A percentile compares a stretch with the other conserved stretches of the same genome.
phyloP scores from a whole-genome alignment of 1,140 invertebrate genomes.

The Lordiphosa clarofinis region DNA sequence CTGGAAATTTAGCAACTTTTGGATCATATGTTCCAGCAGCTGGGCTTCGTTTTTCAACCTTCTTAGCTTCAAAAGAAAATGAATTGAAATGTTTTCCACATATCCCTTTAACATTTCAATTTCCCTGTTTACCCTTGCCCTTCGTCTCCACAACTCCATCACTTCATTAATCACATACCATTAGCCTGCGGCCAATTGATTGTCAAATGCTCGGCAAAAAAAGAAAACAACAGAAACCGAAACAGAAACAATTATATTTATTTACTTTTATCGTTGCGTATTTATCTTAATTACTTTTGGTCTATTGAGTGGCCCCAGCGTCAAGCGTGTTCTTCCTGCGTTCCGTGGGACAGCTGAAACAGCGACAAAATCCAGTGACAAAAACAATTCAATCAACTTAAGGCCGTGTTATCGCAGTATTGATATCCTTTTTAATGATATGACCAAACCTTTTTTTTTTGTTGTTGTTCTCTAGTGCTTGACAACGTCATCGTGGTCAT shows the following conservation, averaged over 20 bases:
- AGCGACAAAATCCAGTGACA: slow-evolving; percentile 27
- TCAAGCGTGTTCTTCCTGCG: slow-evolving; percentile 27
- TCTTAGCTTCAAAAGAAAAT: too few species aligned
- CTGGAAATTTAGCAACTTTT: too few species aligned
- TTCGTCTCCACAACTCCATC: slow-evolving; percentile 4
- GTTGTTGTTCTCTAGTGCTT: slow-evolving; percentile 32
- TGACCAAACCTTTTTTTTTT: slow-evolving; percentile 67
- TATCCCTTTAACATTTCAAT: too few species aligned
- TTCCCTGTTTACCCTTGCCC: too few species aligned
- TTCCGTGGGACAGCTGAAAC: slow-evolving; percentile 53
- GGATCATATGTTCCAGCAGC: too few species aligned
- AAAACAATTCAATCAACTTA: slow-evolving; percentile 76
- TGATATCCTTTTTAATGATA: slow-evolving; percentile 77
- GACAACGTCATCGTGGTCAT: slow-evolving; percentile 27
- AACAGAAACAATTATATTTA: slow-evolving; percentile 72
- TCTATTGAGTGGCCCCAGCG: slow-evolving; percentile 51
- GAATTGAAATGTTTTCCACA: too few species aligned
- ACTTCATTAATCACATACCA: slow-evolving; percentile 65
- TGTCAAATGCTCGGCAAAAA: slow-evolving; percentile 52
- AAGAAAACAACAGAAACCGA: slow-evolving; percentile 4
- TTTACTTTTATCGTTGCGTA: slow-evolving; percentile 72
- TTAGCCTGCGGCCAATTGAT: slow-evolving; percentile 50
- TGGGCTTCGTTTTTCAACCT: too few species aligned
- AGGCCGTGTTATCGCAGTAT: slow-evolving; percentile 65
- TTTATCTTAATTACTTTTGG: slow-evolving; percentile 78